A percentile compares a stretch with the other conserved stretches of the same genome.
Evolutionary conservation across 2,113 vertebrate genomes (phyloP).

Genomic region (Oreocharis arfaki): DNA sequence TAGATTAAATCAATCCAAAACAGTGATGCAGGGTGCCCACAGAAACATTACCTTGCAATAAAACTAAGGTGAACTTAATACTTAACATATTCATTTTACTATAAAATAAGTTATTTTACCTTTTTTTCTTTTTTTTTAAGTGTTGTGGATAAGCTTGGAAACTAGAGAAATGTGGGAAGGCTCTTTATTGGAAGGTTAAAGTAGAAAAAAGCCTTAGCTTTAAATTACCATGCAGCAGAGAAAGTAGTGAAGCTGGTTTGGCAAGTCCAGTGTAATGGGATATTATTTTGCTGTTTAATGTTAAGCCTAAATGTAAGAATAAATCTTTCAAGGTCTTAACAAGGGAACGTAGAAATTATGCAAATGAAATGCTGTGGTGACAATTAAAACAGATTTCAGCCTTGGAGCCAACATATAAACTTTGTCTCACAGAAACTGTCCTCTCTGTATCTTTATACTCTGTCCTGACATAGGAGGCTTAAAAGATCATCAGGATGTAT

Average conservation of each 20-base stretch:
- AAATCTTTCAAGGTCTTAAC: background rate
- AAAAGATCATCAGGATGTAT: background rate
- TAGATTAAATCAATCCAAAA: background rate
- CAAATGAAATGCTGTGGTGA: background rate
- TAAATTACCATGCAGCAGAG: background rate
- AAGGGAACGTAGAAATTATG: background rate
- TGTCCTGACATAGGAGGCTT: background rate
- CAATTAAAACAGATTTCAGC: background rate
- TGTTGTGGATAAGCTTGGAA: background rate
- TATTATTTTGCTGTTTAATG: background rate
- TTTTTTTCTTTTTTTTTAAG: background rate
- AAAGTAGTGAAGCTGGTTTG: background rate
- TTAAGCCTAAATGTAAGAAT: background rate
- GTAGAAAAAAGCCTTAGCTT: background rate
- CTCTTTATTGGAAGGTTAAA: background rate
- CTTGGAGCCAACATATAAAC: background rate
- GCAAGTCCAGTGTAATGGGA: background rate
- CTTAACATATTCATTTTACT: background rate
- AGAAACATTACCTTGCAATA: background rate
- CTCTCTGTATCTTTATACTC: background rate
- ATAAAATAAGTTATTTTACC: background rate
- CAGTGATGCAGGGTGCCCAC: background rate
- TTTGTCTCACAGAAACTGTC: background rate
- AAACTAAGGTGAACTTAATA: background rate
- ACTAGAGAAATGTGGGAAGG: background rate